Conservation (phyloP, 1,140 invertebrate genomes). For the Bombus pyrosoma region DNA sequence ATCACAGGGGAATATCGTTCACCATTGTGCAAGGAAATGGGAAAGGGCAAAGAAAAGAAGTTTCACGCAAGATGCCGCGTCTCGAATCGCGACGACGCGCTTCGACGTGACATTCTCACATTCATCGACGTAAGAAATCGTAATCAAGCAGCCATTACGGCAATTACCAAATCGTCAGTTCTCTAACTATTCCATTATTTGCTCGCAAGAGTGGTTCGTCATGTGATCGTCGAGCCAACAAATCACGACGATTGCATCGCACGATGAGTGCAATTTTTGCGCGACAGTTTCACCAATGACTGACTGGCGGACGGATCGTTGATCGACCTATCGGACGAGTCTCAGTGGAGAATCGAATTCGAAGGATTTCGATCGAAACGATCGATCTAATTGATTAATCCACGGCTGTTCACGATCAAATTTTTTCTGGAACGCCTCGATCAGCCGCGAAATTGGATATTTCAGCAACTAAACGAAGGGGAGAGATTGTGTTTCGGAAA, state of each 20-base stretch:
- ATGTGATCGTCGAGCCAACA: neutral
- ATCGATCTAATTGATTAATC: neutral
- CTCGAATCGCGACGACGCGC: no score
- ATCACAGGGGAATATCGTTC: neutral
- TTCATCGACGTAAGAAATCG: constrained; percentile 28
- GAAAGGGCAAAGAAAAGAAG: neutral
- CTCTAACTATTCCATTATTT: constrained; percentile 40
- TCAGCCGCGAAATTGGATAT: neutral
- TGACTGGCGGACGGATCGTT: neutral
- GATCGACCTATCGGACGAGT: neutral
- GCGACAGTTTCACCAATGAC: neutral
- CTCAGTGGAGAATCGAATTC: neutral
- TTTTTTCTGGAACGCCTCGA: neutral
- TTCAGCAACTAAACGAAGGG: neutral
- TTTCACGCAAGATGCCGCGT: neutral
- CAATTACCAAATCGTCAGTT: constrained; percentile 51
- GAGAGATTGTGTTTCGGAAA: neutral
- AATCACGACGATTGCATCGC: neutral
- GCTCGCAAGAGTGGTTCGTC: neutral
- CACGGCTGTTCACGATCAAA: neutral
- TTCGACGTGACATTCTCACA: neutral
- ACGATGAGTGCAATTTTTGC: neutral
- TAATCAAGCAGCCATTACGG: constrained; percentile 31
- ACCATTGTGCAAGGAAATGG: constrained; percentile 35
- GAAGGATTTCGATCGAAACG: neutral